Evolutionary conservation across 1,140 invertebrate genomes (phyloP).

Genomic region (Conus betulinus): DNA sequence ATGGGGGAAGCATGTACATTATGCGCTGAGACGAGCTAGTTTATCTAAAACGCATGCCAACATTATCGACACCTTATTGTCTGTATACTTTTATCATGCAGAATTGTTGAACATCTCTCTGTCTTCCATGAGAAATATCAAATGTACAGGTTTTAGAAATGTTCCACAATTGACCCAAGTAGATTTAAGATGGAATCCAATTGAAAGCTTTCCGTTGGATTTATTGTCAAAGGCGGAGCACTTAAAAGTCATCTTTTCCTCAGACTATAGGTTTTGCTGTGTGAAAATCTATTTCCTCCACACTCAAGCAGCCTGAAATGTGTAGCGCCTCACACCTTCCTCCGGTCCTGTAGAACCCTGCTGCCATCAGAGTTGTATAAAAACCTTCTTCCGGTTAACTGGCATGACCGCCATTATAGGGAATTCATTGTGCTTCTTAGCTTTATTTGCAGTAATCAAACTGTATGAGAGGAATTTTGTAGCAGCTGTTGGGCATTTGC

Average conservation of each 20-base stretch:
- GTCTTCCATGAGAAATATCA: not conserved
- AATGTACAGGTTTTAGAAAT: not conserved
- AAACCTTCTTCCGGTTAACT: no score
- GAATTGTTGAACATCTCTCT: not conserved
- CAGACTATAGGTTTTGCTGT: no score
- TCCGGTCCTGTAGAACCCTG: no score
- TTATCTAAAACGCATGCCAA: not conserved
- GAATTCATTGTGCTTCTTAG: constrained; percentile 42
- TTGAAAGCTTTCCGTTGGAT: no score
- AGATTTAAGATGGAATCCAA: no score
- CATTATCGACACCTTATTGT: constrained; percentile 7
- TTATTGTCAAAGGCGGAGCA: not conserved
- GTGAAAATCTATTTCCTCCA: no score
- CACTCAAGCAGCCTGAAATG: no score
- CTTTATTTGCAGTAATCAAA: no score
- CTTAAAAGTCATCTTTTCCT: constrained; percentile 27
- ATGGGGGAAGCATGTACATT: not conserved
- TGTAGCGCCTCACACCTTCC: no score
- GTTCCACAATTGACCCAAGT: no score
- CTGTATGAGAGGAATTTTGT: no score
- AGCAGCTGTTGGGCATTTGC: constrained; percentile 52
- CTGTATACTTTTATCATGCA: constrained; percentile 11
- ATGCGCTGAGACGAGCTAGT: not conserved
- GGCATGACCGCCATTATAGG: constrained; percentile 46
- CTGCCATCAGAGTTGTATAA: no score